A percentile compares a stretch with the other conserved stretches of the same genome.
Conservation (phyloP, 2,797 vertebrate genomes). For the Orientallactaga sibirica region DNA sequence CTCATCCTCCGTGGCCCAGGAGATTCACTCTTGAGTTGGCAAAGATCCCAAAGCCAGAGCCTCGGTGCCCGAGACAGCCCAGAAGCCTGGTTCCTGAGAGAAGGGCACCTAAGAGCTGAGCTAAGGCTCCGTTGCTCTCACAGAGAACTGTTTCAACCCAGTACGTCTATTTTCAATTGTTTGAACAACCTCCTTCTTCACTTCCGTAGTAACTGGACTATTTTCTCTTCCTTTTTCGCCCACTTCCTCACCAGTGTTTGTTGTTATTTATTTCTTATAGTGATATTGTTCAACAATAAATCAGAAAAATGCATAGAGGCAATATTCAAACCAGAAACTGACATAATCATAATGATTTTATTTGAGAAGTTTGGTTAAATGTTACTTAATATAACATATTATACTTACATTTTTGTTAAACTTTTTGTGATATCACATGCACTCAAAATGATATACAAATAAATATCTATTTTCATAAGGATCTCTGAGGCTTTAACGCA, state of each 20-base stretch:
- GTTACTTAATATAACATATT: background rate
- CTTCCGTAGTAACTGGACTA: too few species aligned
- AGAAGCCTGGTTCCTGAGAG: too few species aligned
- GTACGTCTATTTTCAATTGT: too few species aligned
- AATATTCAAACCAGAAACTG: constrained; percentile 16
- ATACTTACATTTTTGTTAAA: constrained; percentile 17
- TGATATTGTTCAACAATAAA: constrained; percentile 6
- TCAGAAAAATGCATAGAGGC: constrained; percentile 2
- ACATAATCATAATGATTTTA: background rate
- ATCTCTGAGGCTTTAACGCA: constrained; percentile 6
- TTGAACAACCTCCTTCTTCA: too few species aligned
- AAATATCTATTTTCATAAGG: background rate
- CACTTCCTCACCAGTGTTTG: background rate
- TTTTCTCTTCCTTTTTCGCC: background rate
- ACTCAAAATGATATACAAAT: constrained; percentile 37
- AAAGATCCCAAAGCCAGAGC: too few species aligned
- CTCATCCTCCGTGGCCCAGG: too few species aligned
- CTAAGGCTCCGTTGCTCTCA: too few species aligned
- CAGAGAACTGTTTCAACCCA: too few species aligned
- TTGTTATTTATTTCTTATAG: constrained; percentile 15
- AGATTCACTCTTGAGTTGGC: too few species aligned
- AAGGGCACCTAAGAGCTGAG: too few species aligned
- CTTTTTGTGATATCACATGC: background rate
- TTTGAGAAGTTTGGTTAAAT: background rate
- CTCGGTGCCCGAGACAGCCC: too few species aligned